Percentiles rank a stretch among this genome's conserved stretches.
Evolutionary conservation across 35 echinoderm and acorn worm species (phyloP).

Genomic region (Patiria miniata): DNA sequence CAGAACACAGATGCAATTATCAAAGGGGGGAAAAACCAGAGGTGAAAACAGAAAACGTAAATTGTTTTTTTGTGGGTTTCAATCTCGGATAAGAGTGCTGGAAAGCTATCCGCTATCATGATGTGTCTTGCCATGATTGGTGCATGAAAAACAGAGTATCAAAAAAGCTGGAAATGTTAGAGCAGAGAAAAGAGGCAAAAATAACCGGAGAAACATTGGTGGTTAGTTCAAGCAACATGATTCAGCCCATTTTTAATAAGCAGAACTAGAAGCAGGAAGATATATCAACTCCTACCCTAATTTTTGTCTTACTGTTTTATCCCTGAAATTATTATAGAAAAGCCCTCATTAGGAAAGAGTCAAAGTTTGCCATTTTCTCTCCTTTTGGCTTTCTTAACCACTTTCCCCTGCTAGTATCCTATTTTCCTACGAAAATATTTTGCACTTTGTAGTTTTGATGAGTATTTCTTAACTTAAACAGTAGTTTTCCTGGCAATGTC

Average conservation of each 20-base stretch:
- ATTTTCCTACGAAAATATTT: too few species aligned
- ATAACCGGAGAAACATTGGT: not conserved
- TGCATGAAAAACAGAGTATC: not conserved
- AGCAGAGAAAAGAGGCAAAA: not conserved
- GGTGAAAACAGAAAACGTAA: conserved; percentile 1
- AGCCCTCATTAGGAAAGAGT: too few species aligned
- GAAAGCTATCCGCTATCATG: not conserved
- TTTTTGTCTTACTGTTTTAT: too few species aligned
- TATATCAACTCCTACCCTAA: too few species aligned
- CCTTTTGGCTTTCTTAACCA: too few species aligned
- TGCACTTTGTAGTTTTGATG: too few species aligned
- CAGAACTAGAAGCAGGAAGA: not conserved
- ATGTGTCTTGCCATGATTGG: conserved; percentile 6
- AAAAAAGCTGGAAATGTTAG: conserved; percentile 15
- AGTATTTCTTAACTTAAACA: too few species aligned
- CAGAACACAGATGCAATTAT: conserved; percentile 24
- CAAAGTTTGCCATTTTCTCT: too few species aligned
- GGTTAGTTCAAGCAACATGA: not conserved
- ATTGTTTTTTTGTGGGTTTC: not conserved
- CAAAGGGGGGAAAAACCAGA: not conserved
- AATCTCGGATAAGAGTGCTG: not conserved
- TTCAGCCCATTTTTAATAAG: conserved; percentile 7
- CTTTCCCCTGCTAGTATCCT: too few species aligned
- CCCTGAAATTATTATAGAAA: too few species aligned
- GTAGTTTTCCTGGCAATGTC: too few species aligned